These are phyloP conservation scores for Pseudomyrmex gracilis DNA, from an alignment of 1,140 invertebrate species.

Conservation along the genomic window DNA sequence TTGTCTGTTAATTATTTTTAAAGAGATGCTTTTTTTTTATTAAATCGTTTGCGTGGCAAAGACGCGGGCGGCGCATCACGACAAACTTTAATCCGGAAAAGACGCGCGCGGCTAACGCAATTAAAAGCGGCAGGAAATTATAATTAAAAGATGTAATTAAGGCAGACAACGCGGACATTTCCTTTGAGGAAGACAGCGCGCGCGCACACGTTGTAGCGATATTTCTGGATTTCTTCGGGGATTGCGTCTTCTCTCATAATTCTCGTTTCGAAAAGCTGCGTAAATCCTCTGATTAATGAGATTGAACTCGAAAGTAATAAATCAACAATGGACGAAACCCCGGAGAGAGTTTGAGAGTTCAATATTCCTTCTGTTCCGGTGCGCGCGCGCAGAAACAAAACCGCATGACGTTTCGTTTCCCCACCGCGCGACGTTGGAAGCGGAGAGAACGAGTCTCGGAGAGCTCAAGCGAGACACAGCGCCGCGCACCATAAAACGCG, in stretches of 20 bases:
- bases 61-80: not conserved
- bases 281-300: slow-evolving; percentile 25
- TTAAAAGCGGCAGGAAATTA: slow-evolving; percentile 56
- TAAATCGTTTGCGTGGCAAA: slow-evolving; percentile 10
- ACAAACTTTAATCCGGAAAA: slow-evolving; percentile 23
- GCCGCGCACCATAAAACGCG: slow-evolving; percentile 23
- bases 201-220: slow-evolving; percentile 6
- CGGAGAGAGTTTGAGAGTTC: not conserved
- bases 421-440: not conserved
- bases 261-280: slow-evolving; percentile 16
- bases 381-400: slow-evolving; percentile 21
- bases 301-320: slow-evolving; percentile 36
- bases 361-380: slow-evolving; percentile 6
- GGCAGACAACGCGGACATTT: slow-evolving; percentile 33
- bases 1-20: slow-evolving; percentile 41
- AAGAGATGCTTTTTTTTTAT: slow-evolving; percentile 5
- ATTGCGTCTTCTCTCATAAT: slow-evolving; percentile 42
- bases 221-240: slow-evolving; percentile 36
- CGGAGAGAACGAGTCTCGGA: not conserved
- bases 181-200: slow-evolving; percentile 24
- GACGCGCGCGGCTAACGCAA: slow-evolving; percentile 35
- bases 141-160: slow-evolving; percentile 67
- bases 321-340: slow-evolving; percentile 31
- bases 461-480: slow-evolving; percentile 30
- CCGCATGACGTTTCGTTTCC: slow-evolving; percentile 12